Evolutionary conservation across 2,113 vertebrate species (phyloP), one percentile per base, ranked within the genome.

Genomic region (Dicerorhinus sumatrensis): DNA sequence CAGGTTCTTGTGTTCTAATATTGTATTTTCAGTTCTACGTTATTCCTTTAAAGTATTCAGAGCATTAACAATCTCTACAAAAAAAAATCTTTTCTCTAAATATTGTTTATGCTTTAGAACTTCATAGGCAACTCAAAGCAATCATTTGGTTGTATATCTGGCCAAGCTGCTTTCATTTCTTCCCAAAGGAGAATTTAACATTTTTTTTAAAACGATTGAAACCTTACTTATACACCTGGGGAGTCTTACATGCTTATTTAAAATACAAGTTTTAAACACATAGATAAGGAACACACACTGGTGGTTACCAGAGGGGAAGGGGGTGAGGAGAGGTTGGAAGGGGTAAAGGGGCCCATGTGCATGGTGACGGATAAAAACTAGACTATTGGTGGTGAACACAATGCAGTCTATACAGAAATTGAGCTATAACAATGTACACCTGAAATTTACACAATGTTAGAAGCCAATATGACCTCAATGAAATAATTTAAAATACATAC

Each of bases 11-110:
- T 54, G n/a, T 36, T 86, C 56, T 75, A 77, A 93, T 79, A 91
- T 54, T 96, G 39, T 73, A 67, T 96, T 93, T 96, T 84, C 81
- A 93, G 56, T 70, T 62, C 42, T 62, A 54, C 36, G 54, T 58
- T 79, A 93, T 89, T 96, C 51, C 33, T 97, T 94, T 94, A 97
- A 85, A 54, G 31, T 84, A 75, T 36, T 83, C 69, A 94, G 51
- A 75, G 56, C 42, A 65, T 81, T 94, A 56, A 65, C 60, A 93
- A 75, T 51, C 17, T 11, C 31, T 27, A 62, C 8, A 2, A 39
- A 84, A 82, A 33, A 86, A 79, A 25, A 72, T 56, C 39, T 65
- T 77, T 46, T 93, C 36, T 92, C 60, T 95, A 89, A 95, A 83
- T 94, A 93, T 62, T 67, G 48, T 67, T 63, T 67, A 95, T 85